Base-by-base conservation (phyloP, 64 coral and sea anemone species). In the Dendronephthya gigantea region DNA sequence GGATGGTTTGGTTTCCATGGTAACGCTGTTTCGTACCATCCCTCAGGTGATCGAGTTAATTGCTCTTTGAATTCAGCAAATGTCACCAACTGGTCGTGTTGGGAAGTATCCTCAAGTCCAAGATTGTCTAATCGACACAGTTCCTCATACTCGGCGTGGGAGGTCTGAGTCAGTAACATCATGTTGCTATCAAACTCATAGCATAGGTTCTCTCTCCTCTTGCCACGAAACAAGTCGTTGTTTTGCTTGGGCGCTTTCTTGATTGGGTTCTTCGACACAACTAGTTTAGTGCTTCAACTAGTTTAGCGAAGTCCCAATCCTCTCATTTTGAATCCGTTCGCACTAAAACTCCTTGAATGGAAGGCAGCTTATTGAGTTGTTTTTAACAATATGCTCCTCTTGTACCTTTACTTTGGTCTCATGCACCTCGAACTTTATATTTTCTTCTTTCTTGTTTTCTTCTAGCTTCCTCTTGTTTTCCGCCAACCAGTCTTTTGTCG, bases 341-440 rank as follows among this genome's bases (percentile, higher is more conserved):
- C 9, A 87, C 85, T 22, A 75, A 35, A 40, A 70, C 85, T 31
- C 85, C 65, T 6, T 39, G 27, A 75, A 87, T 87, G 0, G 50
- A 43, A 0, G 85, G 65, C 10, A 87, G 0, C 16, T 85, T 85
- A 17, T 85, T 39, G 0, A 85, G 35, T 11, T 2, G 23, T n/a
- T 56, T 56, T 56, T 15, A 50, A 50, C 7, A 50, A 7, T 50
- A 50, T 50, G 51, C 22, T 56, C 51, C 7, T 33, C 30, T 75
- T 16, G 69, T 33, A 37, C 7, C 22, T 56, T 56, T 56, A 56
- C 51, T 56, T 56, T 56, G 22, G 51, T 56, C 23, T 56, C 51
- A 17, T 56, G 12, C 7, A 56, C 51, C 51, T 56, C 51, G 23
- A 56, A 56, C 12, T 56, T 4, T 7, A 56, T 56, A 7, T 56